Conservation (phyloP, 2,797 vertebrate genomes). For the Myoxocephalus aenaeus region DNA sequence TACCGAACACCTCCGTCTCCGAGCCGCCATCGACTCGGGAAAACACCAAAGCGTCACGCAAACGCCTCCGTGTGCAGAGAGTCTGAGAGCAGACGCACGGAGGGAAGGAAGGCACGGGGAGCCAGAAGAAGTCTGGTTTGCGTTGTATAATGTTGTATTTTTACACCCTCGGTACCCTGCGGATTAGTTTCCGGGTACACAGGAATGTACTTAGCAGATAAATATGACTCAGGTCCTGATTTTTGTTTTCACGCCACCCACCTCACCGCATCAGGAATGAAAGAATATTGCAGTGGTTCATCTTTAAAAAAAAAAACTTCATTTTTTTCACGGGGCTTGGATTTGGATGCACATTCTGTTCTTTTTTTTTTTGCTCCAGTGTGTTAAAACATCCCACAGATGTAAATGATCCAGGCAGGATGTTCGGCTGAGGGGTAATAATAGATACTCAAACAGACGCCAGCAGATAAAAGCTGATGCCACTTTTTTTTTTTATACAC, state of each 20-base stretch:
- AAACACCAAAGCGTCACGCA: not conserved
- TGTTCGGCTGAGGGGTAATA: constrained; percentile 55
- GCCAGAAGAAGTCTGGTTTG: constrained; percentile 5
- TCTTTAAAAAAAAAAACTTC: constrained; percentile 39
- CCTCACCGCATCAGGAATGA: constrained; percentile 41
- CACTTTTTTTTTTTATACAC: constrained; percentile 25
- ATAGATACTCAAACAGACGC: constrained; percentile 32
- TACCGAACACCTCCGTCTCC: not conserved
- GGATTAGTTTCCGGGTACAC: constrained; percentile 29
- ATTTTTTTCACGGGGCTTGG: constrained; percentile 16
- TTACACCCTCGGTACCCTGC: not conserved
- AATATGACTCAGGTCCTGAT: constrained; percentile 26
- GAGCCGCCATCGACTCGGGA: not conserved
- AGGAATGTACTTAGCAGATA: constrained; percentile 20
- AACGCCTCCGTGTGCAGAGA: not conserved
- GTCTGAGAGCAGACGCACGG: not conserved
- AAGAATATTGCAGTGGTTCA: constrained; percentile 44
- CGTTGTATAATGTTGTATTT: constrained; percentile 4
- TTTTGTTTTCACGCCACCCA: constrained; percentile 47
- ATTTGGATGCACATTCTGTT: constrained; percentile 60
- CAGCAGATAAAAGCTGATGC: constrained; percentile 27
- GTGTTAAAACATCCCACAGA: constrained; percentile 55
- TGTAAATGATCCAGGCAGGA: constrained; percentile 51
- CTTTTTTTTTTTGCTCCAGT: constrained; percentile 36
- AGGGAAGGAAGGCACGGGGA: not conserved